phyloP scores from a whole-genome alignment of 2,113 vertebrate species.

The Hippoglossus stenolepis region DNA sequence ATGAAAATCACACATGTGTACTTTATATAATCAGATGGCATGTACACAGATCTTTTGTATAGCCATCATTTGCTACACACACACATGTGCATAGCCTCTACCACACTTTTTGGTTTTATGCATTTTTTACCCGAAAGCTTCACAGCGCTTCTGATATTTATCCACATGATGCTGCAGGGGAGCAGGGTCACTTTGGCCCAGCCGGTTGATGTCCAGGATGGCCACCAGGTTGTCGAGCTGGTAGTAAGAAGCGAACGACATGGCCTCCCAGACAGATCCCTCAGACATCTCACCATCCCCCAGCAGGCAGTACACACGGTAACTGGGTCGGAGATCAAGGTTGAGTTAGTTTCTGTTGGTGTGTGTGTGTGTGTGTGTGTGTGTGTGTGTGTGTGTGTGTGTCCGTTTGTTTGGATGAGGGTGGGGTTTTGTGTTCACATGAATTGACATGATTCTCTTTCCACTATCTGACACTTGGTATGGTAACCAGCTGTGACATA shows the following conservation, averaged over 20 bases:
- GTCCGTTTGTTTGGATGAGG: neutral
- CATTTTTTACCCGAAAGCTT: constrained; percentile 91
- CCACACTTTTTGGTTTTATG: neutral
- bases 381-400: neutral
- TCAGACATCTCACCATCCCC: constrained; percentile 95
- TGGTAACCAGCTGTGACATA: constrained; percentile 40
- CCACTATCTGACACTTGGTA: constrained; percentile 36
- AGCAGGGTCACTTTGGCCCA: constrained; percentile 93
- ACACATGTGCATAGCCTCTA: neutral
- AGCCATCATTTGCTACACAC: neutral
- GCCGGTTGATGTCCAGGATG: constrained; percentile 94
- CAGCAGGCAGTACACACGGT: constrained; percentile 91
- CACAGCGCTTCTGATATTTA: constrained; percentile 94
- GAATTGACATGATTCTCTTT: constrained; percentile 23
- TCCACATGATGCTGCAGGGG: constrained; percentile 95
- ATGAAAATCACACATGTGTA: neutral
- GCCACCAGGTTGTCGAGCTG: constrained; percentile 94
- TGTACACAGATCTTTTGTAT: neutral
- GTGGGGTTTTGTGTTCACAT: neutral
- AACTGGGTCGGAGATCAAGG: constrained; percentile 78
- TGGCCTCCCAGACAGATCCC: constrained; percentile 96
- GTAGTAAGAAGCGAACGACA: constrained; percentile 95
- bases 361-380: neutral
- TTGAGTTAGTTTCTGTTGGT: neutral
- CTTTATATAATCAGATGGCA: neutral